A percentile compares a stretch with the other conserved stretches of the same genome.
phyloP scores from a whole-genome alignment of 1,140 invertebrate genomes.

The Augochlora pura region DNA sequence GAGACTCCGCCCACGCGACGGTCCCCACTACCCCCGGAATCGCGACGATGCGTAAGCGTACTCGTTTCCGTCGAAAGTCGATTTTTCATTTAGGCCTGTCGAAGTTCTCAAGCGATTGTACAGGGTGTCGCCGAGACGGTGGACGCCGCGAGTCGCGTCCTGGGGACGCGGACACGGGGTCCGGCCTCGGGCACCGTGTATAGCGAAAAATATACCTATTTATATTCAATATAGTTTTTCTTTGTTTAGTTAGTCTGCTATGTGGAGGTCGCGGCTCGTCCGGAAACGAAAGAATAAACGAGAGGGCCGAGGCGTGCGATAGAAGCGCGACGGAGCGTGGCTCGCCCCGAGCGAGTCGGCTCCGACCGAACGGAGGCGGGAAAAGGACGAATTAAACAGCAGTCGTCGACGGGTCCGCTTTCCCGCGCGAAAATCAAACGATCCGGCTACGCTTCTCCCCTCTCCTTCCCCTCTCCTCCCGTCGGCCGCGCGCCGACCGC shows the following conservation, averaged over 20 bases:
- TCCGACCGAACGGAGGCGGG: too few relatives aligned
- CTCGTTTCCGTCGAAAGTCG: background rate
- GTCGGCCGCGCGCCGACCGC: constrained; percentile 25
- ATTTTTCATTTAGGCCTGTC: constrained; percentile 28
- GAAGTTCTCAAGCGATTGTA: background rate
- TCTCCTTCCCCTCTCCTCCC: too few relatives aligned
- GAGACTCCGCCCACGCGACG: too few relatives aligned
- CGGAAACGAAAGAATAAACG: background rate
- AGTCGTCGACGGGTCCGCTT: too few relatives aligned
- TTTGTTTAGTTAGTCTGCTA: background rate
- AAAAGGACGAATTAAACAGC: too few relatives aligned
- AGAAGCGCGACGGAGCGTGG: too few relatives aligned
- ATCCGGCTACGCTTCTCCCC: too few relatives aligned
- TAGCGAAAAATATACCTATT: constrained; percentile 22
- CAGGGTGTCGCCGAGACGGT: background rate
- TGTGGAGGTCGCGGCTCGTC: background rate
- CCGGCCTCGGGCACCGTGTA: background rate
- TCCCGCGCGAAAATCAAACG: background rate
- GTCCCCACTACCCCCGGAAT: background rate
- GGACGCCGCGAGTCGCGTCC: background rate
- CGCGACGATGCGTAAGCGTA: constrained; percentile 16
- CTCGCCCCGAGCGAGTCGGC: too few relatives aligned
- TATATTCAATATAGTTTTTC: constrained; percentile 19
- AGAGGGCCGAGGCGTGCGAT: too few relatives aligned
- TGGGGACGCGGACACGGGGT: background rate